These are phyloP conservation scores for Drosophila obscura DNA, from an alignment of 1,140 invertebrate genomes.

Conservation along the genomic window DNA sequence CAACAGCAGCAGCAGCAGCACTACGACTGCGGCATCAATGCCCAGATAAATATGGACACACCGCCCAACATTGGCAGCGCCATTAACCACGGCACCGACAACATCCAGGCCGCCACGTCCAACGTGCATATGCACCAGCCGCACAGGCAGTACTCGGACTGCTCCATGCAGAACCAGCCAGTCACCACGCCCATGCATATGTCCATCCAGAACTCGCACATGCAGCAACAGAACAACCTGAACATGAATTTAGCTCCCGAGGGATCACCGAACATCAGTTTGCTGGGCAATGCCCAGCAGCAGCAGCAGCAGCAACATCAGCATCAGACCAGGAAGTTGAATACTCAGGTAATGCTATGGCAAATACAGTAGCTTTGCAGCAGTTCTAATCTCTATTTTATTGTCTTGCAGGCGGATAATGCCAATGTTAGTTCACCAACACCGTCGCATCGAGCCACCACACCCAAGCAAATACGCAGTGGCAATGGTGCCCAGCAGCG, in stretches of 20 bases:
- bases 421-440: conserved; percentile 53
- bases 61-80: conserved; percentile 94
- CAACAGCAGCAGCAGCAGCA: conserved; percentile 83
- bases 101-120: conserved; percentile 85
- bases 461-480: conserved; percentile 76
- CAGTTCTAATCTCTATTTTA: not conserved
- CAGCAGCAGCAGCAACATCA: conserved; percentile 56
- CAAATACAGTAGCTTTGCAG: not conserved
- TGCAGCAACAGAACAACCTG: conserved; percentile 73
- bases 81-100: conserved; percentile 90
- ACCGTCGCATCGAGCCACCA: conserved; percentile 66
- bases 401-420: conserved; percentile 55
- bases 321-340: conserved; percentile 69
- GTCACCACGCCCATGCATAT: conserved; percentile 86
- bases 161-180: conserved; percentile 86
- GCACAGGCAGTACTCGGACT: conserved; percentile 87
- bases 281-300: conserved; percentile 52
- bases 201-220: conserved; percentile 84
- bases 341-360: conserved; percentile 63
- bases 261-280: conserved; percentile 65
- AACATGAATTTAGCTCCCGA: conserved; percentile 70
- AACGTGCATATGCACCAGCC: conserved; percentile 85
- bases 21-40: conserved; percentile 92
- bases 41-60: conserved; percentile 93
- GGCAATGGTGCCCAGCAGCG: conserved; percentile 80